phyloP scores from a whole-genome alignment of 2,797 vertebrate species.

The Crotalus adamanteus region DNA sequence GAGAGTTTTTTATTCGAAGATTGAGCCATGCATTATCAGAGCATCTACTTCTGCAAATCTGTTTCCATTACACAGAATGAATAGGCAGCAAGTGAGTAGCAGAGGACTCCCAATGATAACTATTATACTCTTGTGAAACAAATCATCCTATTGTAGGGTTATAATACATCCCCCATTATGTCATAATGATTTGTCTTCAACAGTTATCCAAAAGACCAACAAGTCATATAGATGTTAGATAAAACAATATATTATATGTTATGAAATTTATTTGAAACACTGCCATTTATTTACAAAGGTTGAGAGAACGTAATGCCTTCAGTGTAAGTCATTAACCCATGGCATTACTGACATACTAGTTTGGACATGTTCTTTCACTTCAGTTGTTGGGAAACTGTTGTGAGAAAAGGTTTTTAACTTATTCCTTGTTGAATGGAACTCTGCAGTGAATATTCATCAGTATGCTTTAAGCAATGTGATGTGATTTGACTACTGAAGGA shows the following conservation, averaged over 20 bases:
- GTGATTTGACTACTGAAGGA: neutral
- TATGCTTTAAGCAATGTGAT: neutral
- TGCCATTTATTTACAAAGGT: neutral
- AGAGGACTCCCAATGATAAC: neutral
- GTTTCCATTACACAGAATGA: neutral
- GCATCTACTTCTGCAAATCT: neutral
- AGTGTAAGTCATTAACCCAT: neutral
- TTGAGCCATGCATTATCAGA: neutral
- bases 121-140: neutral
- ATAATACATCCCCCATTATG: neutral
- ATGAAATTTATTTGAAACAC: constrained; percentile 1
- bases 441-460: neutral
- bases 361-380: neutral
- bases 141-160: neutral
- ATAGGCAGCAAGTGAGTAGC: neutral
- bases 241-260: neutral
- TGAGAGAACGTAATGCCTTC: neutral
- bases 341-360: neutral
- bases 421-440: neutral
- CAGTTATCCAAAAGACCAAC: constrained; percentile 13
- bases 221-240: constrained; percentile 4
- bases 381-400: neutral
- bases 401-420: neutral
- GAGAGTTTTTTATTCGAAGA: neutral
- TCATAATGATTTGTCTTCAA: neutral